Evolutionary conservation across 2,113 vertebrate species (phyloP), one percentile per base, ranked within the genome.

Genomic region (Pheucticus melanocephalus): DNA sequence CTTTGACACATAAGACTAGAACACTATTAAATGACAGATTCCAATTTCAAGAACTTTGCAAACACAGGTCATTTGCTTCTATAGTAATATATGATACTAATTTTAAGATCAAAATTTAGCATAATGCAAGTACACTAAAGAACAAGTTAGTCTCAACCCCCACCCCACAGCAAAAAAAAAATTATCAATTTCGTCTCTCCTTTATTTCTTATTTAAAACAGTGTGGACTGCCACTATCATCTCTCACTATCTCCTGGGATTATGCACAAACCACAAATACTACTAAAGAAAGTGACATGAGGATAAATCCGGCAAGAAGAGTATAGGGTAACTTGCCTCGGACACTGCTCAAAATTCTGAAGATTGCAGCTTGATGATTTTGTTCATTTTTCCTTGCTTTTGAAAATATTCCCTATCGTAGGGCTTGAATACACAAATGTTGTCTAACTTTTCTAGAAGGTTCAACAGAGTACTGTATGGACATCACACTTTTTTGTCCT

Each of bases 21-120:
- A 88, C 23, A 42, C 56, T 93, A 87, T 37, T 86, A 94, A 95
- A 92, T 65, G n/a, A 72, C 82, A 95, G 82, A 94, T 86, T 95
- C 91, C 63, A 93, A 66, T 92, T 95, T 93, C 68, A 95, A 96
- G n/a, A 97, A 92, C 86, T 95, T 96, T 89, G 92, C 90, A 94
- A 93, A 85, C 27, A 92, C 33, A 80, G 33, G 12, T 70, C 13
- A 59, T 85, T 94, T 85, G 59, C n/a, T 94, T 95, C 85, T 80
- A 28, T 22, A 92, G 51, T 77, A 91, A 82, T 30, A 56, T 12
- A 66, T 35, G 8, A 64, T 19, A 59, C 8, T 24, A 65, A 83
- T 50, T 80, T 86, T 77, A 90, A 72, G 31, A 82, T 51, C 8
- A 75, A 82, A 86, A 82, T 56, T 61, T 77, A 90, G 60, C 27